phyloP scores from a whole-genome alignment of 1,140 invertebrate genomes.

The Heliconius nattereri region DNA sequence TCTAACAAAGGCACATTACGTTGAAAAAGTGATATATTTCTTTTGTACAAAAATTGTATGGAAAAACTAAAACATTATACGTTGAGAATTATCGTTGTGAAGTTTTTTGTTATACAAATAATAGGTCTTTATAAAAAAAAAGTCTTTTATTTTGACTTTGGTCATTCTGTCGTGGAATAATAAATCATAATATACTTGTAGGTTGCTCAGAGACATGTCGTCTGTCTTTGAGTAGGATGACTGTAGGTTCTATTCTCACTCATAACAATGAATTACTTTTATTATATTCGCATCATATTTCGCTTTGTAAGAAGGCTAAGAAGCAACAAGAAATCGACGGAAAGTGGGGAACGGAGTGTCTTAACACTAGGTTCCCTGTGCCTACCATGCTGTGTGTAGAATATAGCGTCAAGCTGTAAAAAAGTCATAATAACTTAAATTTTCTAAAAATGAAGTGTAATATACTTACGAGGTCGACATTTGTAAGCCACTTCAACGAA shows the following conservation, averaged over 20 bases:
- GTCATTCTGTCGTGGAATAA: neutral
- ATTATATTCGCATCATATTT: too few species aligned
- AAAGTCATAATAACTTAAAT: neutral
- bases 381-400: too few species aligned
- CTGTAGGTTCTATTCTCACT: too few species aligned
- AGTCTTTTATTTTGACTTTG: neutral
- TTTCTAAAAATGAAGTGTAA: neutral
- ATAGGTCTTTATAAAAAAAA: neutral
- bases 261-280: too few species aligned
- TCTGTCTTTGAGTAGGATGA: too few species aligned
- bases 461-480: slow-evolving; percentile 94
- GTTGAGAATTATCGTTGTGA: neutral
- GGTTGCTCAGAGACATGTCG: too few species aligned
- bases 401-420: too few species aligned
- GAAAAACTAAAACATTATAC: slow-evolving; percentile 7
- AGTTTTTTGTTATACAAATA: slow-evolving; percentile 8
- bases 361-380: too few species aligned
- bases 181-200: neutral
- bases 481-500: slow-evolving; percentile 96
- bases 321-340: too few species aligned
- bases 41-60: slow-evolving; percentile 9
- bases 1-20: slow-evolving; percentile 1
- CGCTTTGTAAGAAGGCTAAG: too few species aligned
- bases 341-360: too few species aligned
- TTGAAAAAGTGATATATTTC: slow-evolving; percentile 11